Base-by-base conservation (phyloP, 2,888 invertebrate species). In the Melieria crassipennis region DNA sequence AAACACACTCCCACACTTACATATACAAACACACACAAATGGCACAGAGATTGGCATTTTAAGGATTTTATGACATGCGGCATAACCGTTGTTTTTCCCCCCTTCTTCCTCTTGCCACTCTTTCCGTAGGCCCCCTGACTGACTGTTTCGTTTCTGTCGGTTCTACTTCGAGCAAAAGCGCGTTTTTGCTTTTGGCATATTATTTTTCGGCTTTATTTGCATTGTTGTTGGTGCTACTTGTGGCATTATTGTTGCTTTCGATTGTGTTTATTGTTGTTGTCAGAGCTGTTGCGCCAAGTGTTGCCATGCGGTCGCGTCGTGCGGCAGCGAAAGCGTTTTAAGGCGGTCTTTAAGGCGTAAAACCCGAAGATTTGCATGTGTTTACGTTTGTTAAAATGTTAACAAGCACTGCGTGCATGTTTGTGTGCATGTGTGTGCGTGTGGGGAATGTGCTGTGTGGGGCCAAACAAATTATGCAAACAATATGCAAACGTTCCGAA, bases 381-480 rank as follows among this genome's bases (percentile, higher is more conserved):
- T 57, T 57, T 30, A 57, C 52, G 30, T 57, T 5, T 57, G 16
- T 57, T 62, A 46, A 42, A 30, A 13, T 13, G 7, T 16, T 48
- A 10, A 13, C 7, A 63, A n/a, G 11, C 3, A 11, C 11, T 50
- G 43, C n/a, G 58, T 58, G 58, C 42, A 4, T 46, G n/a, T 50
- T 42, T 4, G 10, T 47, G 52, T 69, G 16, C 30, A 6, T 52
- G 58, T 56, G 55, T n/a, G 65, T 46, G 52, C 55, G 10, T 13
- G n/a, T 9, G 13, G 16, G 52, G 48, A 43, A 62, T 55, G 13
- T 48, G n/a, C 61, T 16, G 45, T 50, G 10, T 50, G 42, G 55
- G 69, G 69, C 73, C 71, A 71, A 68, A 63, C 60, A 69, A 58
- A 69, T 71, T 57, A 57, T 57, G 57, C 57, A 57, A 57, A 57